Percentiles rank a stretch among this genome's conserved stretches.
phyloP scores from a whole-genome alignment of 2,888 invertebrate genomes.

The Phaonia tiefii region DNA sequence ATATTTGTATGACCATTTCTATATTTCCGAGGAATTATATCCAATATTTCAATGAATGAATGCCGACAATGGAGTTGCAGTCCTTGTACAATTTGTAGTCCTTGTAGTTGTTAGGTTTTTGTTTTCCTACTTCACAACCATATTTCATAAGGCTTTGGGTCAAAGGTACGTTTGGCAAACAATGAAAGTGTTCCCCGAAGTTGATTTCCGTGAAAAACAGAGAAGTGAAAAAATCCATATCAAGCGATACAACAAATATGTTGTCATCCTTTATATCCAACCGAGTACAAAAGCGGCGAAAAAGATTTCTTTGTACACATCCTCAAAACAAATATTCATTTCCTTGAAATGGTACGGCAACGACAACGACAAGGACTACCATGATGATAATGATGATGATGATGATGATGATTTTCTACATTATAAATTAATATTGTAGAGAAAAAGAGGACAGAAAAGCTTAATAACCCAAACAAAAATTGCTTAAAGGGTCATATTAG shows the following conservation, averaged over 20 bases:
- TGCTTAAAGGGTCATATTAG: background rate
- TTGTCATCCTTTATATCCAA: background rate
- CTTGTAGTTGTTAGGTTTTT: background rate
- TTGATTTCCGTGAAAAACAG: background rate
- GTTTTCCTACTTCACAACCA: background rate
- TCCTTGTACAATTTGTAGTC: background rate
- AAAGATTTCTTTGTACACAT: background rate
- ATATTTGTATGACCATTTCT: no score
- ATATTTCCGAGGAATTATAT: no score
- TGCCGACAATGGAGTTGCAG: no score
- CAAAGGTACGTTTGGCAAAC: constrained; percentile 31
- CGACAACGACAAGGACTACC: no score
- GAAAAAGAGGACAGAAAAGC: background rate
- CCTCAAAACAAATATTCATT: background rate
- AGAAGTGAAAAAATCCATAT: no score
- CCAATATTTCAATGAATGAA: no score
- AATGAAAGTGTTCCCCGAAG: constrained; percentile 26
- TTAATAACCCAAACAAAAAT: background rate
- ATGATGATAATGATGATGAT: no score
- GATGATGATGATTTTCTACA: background rate
- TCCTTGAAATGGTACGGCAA: no score
- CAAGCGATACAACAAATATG: background rate
- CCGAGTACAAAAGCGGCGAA: no score
- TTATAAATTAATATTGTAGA: constrained; percentile 10
- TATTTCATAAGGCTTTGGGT: constrained; percentile 34